These are phyloP conservation scores for Aegotheles bennettii DNA, from an alignment of 2,113 vertebrate species.

Conservation along the genomic window DNA sequence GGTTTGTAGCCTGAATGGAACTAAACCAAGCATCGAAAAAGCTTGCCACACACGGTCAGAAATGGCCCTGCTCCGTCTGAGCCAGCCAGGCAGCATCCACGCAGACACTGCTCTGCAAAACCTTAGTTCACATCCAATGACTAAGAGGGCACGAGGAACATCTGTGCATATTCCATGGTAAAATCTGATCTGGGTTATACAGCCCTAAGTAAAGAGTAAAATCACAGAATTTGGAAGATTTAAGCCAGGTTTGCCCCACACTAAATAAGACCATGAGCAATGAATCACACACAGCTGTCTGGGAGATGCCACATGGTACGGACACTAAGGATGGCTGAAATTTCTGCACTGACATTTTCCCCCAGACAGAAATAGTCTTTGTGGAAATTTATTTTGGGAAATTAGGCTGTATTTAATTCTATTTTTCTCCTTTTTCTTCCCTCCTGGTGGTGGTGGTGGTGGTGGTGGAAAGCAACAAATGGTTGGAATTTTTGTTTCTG, in stretches of 20 bases:
- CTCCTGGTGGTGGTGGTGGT: not conserved
- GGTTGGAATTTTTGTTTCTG: constrained; percentile 13
- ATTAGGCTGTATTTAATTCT: not conserved
- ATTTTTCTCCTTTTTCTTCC: not conserved
- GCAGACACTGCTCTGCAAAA: not conserved
- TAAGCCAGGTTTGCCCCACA: not conserved
- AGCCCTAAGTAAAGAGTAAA: accelerated
- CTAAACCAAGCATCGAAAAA: constrained; percentile 43
- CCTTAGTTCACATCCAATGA: accelerated
- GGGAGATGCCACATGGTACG: accelerated
- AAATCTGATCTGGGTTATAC: not conserved
- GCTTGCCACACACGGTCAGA: not conserved
- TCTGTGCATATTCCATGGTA: not conserved
- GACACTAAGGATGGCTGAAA: not conserved
- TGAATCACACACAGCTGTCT: accelerated
- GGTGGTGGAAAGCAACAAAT: not conserved
- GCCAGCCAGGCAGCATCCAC: not conserved
- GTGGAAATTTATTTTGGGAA: not conserved
- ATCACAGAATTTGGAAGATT: not conserved
- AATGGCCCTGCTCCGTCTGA: not conserved
- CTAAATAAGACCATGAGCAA: not conserved
- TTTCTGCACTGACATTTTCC: not conserved
- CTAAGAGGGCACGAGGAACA: not conserved
- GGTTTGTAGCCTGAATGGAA: constrained; percentile 53
- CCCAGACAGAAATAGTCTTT: not conserved